These are phyloP conservation scores for Callipepla squamata DNA, from an alignment of 2,113 vertebrate species.

Conservation along the genomic window DNA sequence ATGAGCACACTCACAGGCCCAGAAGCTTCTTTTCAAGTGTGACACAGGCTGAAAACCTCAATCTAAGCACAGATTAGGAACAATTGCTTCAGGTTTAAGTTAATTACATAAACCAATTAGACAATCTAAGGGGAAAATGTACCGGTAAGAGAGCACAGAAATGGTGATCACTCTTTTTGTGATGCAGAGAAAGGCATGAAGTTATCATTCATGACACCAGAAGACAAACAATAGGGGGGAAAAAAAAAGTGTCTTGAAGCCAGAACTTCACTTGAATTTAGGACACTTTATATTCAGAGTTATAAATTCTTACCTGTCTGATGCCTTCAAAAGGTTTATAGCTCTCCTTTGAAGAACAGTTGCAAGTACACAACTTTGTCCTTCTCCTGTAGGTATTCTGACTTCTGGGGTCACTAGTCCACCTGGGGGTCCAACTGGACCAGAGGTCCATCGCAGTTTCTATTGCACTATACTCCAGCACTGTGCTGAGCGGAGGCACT, in stretches of 20 bases:
- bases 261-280: not conserved
- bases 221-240: not conserved
- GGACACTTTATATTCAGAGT: not conserved
- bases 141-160: not conserved
- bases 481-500: not conserved
- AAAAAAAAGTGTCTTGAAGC: not conserved
- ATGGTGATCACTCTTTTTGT: not conserved
- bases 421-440: too few species aligned
- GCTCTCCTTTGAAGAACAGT: not conserved
- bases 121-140: not conserved
- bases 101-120: not conserved
- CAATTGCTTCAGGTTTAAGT: not conserved
- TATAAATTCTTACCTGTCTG: not conserved
- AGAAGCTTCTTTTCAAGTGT: not conserved
- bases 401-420: not conserved
- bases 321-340: not conserved
- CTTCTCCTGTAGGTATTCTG: not conserved
- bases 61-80: not conserved
- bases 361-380: not conserved
- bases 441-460: not conserved
- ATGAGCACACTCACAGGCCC: not conserved
- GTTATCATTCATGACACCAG: not conserved
- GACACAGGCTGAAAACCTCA: not conserved
- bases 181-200: not conserved
- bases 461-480: accelerated